Base-by-base conservation (phyloP, 2,113 vertebrate genomes). In the Columba janthina region DNA sequence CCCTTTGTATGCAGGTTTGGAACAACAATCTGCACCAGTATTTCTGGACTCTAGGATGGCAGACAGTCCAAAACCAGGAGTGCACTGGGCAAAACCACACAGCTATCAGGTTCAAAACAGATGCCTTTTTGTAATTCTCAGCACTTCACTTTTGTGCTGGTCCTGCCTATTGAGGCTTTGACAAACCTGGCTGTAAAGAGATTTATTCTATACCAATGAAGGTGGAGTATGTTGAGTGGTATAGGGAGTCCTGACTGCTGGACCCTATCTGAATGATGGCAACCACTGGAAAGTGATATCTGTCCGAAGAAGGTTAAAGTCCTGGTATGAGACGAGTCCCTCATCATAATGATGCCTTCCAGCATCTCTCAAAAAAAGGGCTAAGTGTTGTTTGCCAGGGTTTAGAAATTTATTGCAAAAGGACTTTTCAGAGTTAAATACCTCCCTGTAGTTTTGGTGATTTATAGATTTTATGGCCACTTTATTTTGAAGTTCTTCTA, bases 331-430 rank as follows among this genome's bases (percentile, higher is more conserved):
- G 87, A 44, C 5, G 4, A 69, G 18, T 75, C n/a, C 38, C 32
- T 36, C 28, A 46, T 75, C 18, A 38, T 40, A 56, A 28, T 21
- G 28, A 64, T 88, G 71, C 79, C 62, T 95, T 83, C 57, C 62
- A 79, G 79, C 38, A 60, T 40, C 53, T 88, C 71, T 92, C 25
- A 85, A 36, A 58, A 64, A 71, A 88, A 10, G 34, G 57, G 4
- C 15, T 70, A 60, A 72, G 20, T 58, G 21, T 91, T 86, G 70
- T 88, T 90, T 92, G 75, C 62, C 75, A 67, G 67, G 48, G 48
- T 82, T 90, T 93, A 69, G 67, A 76, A 69, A 61, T 84, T 6
- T 79, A 86, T 67, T 95, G 50, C 53, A 75, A 79, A 88, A 94
- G 53, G 67, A 79, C 31, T 51, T 90, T 82, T 36, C 61, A 72